Evolutionary conservation across 2,888 invertebrate genomes (phyloP), one percentile per base, ranked within the genome.

Genomic region (Dynastes maya): DNA sequence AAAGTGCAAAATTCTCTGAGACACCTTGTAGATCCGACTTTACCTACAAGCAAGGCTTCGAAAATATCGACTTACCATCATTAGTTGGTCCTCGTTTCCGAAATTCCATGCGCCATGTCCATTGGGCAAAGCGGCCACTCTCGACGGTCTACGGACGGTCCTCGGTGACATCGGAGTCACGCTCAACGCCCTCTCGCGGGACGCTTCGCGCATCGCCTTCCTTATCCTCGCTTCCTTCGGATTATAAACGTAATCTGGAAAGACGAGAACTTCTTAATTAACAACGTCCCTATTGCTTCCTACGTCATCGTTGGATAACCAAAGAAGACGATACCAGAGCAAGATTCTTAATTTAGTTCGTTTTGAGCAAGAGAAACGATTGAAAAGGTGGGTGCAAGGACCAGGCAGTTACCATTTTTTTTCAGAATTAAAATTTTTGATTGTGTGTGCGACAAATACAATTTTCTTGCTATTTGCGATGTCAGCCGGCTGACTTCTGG

Each of bases 211-310:
- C 90, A 91, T 90, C 71, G 91, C 91, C 86, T 92, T 92, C 79
- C 92, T 89, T 85, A 92, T 88, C 79, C 92, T 88, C 65, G 92
- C 92, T 86, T 92, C 92, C 84, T 92, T 92, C 61, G 92, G 92
- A 85, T 92, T 92, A 88, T 92, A 92, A 79, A 92, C 91, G 86
- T 92, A 92, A 88, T 91, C 91, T 91, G 89, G 11, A 89, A 86
- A 84, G 77, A 81, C 61, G 81, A 79, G 80, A 82, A 55, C 29
- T 58, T 61, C 53, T 67, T 51, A 75, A 75, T 63, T 75, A 64
- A 65, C 55, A 40, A 37, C 75, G 61, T 49, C 29, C n/a, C 8
- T 2, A 29, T 74, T 22, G 1, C 22, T 72, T 68, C 49, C 16
- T 49, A 22, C 63, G 63, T 63, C 32, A 63, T 32, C 63, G 32